Evolutionary conservation across 2,797 vertebrate species (phyloP).

Genomic region (Tangara arthus): DNA sequence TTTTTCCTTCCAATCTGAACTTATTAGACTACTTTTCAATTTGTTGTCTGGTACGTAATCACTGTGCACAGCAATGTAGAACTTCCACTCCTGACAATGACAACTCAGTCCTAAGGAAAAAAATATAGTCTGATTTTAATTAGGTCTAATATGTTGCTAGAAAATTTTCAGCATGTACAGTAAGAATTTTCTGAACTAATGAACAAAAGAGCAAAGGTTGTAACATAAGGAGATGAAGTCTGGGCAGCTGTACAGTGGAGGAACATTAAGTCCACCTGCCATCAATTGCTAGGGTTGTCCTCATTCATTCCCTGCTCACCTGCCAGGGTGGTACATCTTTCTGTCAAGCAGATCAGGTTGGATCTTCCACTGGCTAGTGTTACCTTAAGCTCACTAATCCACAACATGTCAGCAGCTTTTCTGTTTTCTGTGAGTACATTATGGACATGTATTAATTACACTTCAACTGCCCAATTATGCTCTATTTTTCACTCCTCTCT

Average conservation of each 20-base stretch:
- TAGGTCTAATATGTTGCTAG: not conserved
- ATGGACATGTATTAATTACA: not conserved
- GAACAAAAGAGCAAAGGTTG: not conserved
- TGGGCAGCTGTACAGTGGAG: not conserved
- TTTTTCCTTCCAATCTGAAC: too few relatives aligned
- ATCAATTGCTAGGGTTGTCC: not conserved
- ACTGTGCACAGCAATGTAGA: too few relatives aligned
- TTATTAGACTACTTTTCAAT: too few relatives aligned
- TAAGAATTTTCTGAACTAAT: not conserved
- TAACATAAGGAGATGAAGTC: not conserved
- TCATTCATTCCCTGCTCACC: not conserved
- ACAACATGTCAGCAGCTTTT: not conserved
- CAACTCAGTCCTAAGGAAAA: not conserved
- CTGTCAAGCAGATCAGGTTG: not conserved
- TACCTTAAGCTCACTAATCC: not conserved
- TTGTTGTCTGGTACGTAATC: too few relatives aligned
- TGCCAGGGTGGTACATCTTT: not conserved
- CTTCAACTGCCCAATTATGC: not conserved
- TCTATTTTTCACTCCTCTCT: conserved; percentile 11
- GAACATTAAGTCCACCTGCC: not conserved
- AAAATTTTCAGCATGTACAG: not conserved
- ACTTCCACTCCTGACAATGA: too few relatives aligned
- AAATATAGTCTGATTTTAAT: not conserved
- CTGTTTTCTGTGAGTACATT: not conserved
- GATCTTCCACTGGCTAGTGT: not conserved